Evolutionary conservation across 2,113 vertebrate species (phyloP).

Genomic region (Pterophyllum scalare): DNA sequence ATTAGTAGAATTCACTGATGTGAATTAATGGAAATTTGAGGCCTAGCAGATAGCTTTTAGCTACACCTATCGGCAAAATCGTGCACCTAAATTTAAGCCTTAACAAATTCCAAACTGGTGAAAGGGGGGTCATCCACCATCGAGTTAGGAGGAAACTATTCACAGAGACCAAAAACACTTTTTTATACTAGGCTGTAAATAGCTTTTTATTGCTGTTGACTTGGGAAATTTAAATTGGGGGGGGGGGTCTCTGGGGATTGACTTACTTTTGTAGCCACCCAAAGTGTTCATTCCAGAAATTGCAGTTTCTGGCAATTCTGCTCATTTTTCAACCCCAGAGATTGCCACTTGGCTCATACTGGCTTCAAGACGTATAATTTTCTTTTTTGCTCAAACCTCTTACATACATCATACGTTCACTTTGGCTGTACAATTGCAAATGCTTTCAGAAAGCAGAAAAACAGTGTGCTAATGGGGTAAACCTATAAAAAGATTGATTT

Average conservation of each 20-base stretch:
- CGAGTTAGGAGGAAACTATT: background rate
- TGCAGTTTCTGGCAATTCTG: background rate
- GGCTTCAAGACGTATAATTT: background rate
- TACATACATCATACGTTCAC: background rate
- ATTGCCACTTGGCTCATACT: background rate
- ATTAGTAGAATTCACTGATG: background rate
- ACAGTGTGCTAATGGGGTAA: background rate
- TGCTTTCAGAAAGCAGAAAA: background rate
- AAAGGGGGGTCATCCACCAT: rapidly evolving
- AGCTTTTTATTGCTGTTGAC: background rate
- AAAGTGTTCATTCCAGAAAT: background rate
- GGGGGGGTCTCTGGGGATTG: background rate
- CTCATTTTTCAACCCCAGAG: background rate
- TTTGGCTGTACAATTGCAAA: background rate
- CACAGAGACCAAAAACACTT: background rate
- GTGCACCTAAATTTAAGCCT: background rate
- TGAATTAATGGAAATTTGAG: background rate
- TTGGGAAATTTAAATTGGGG: background rate
- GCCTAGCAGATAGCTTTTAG: background rate
- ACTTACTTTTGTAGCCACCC: background rate
- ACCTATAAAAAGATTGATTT: slow-evolving; percentile 20
- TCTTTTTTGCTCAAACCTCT: background rate
- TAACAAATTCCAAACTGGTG: background rate
- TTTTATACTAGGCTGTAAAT: background rate
- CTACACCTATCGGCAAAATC: background rate